Conservation (phyloP, 2,113 vertebrate species). For the Nicator chloris region DNA sequence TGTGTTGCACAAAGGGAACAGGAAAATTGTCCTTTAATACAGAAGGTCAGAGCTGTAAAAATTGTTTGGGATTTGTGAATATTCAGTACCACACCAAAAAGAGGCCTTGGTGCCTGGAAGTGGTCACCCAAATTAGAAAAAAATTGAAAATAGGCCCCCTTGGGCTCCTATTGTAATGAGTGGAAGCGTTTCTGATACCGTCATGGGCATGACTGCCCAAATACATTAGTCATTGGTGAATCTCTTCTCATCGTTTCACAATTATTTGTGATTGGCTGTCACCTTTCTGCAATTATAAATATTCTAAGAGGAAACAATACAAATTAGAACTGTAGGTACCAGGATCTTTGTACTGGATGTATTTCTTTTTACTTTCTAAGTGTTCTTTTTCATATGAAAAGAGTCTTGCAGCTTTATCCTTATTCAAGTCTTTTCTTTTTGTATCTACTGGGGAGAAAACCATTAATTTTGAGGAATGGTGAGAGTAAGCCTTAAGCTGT, state of each 20-base stretch:
- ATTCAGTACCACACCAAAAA: background rate
- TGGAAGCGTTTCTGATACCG: background rate
- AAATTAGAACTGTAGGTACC: slow-evolving; percentile 41
- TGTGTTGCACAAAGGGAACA: background rate
- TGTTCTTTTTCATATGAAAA: slow-evolving; percentile 65
- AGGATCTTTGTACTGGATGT: slow-evolving; percentile 27
- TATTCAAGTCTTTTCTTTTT: slow-evolving; percentile 57
- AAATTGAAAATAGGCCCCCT: background rate
- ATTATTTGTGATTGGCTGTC: background rate
- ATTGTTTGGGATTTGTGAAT: background rate
- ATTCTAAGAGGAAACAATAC: slow-evolving; percentile 26
- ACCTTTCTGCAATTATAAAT: slow-evolving; percentile 26
- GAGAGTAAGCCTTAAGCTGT: slow-evolving; percentile 55
- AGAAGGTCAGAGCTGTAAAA: background rate
- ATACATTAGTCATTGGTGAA: background rate
- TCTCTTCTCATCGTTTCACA: background rate
- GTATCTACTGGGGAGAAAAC: slow-evolving; percentile 53
- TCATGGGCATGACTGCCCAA: background rate
- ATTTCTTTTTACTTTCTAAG: slow-evolving; percentile 52
- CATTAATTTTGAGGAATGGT: slow-evolving; percentile 63
- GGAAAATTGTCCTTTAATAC: background rate
- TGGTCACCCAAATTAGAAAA: background rate
- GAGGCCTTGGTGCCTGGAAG: background rate
- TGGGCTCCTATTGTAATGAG: background rate
- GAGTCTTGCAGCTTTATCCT: slow-evolving; percentile 60